These are phyloP conservation scores for Knipowitschia caucasica DNA, from an alignment of 2,797 vertebrate species.

Conservation along the genomic window DNA sequence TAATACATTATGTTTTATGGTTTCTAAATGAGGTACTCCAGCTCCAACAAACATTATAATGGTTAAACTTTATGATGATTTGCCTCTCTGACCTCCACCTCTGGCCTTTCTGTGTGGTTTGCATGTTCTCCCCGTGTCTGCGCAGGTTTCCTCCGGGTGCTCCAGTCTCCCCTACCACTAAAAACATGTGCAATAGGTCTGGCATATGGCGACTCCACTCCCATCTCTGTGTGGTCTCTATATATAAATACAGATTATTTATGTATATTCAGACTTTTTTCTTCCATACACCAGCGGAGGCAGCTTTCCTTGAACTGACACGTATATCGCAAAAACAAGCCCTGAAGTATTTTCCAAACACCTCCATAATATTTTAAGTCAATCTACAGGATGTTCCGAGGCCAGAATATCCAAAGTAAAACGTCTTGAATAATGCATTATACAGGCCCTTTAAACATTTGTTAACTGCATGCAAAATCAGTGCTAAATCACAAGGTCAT, in stretches of 20 bases:
- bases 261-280: neutral
- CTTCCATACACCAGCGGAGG: neutral
- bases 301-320: neutral
- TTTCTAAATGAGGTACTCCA: too few relatives aligned
- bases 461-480: conserved; percentile 20
- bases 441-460: neutral
- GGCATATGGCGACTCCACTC: too few relatives aligned
- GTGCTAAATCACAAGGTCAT: conserved; percentile 44
- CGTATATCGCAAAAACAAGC: neutral
- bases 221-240: too few relatives aligned
- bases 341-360: neutral
- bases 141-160: too few relatives aligned
- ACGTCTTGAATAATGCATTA: neutral
- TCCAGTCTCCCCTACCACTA: too few relatives aligned
- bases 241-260: neutral
- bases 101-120: too few relatives aligned
- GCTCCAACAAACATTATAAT: too few relatives aligned
- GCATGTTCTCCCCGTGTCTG: too few relatives aligned
- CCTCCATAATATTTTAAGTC: neutral
- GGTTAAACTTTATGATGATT: too few relatives aligned
- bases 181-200: too few relatives aligned
- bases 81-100: too few relatives aligned
- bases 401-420: neutral
- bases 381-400: neutral
- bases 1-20: too few relatives aligned